These are phyloP conservation scores for Phalacrocorax aristotelis DNA, from an alignment of 2,113 vertebrate genomes.

Conservation along the genomic window DNA sequence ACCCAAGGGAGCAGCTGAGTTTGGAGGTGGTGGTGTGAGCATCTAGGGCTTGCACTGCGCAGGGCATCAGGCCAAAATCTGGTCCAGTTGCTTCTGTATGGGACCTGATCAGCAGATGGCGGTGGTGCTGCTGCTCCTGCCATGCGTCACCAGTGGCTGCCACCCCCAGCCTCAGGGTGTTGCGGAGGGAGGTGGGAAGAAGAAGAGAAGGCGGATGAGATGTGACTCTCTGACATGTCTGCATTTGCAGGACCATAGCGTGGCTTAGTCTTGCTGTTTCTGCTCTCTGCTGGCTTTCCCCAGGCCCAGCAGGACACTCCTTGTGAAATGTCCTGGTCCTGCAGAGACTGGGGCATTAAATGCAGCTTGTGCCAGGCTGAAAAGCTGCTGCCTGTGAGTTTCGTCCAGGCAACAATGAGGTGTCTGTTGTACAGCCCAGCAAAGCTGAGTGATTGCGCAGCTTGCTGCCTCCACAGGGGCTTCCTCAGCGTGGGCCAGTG, in stretches of 20 bases:
- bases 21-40: neutral
- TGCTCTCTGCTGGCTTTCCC: neutral
- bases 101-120: neutral
- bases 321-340: neutral
- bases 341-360: rapidly evolving
- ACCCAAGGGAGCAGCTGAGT: neutral
- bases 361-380: neutral
- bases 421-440: neutral
- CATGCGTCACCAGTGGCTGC: neutral
- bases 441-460: neutral
- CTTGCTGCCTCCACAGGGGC: neutral
- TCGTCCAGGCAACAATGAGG: neutral
- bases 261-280: neutral
- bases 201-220: neutral
- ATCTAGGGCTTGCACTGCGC: neutral
- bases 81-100: rapidly evolving
- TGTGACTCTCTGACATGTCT: neutral
- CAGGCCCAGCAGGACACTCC: neutral
- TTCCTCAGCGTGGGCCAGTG: neutral
- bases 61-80: neutral
- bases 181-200: neutral
- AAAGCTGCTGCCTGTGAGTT: rapidly evolving
- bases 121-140: neutral
- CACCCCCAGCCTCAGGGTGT: neutral
- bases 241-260: neutral